phyloP scores from a whole-genome alignment of 2,797 vertebrate species.

The Prunella strophiata region DNA sequence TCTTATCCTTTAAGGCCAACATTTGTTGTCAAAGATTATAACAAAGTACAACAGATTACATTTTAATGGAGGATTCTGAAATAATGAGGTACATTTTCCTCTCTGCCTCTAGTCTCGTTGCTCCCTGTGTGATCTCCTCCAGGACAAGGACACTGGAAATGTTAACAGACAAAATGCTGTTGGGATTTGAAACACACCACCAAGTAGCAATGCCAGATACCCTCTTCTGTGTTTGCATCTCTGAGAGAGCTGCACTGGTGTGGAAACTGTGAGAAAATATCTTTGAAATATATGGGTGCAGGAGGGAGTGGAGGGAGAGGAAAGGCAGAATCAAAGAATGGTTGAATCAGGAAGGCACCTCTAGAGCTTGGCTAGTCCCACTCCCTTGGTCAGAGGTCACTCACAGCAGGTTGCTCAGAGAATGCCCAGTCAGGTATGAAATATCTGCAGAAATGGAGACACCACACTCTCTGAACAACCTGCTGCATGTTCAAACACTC shows the following conservation, averaged over 20 bases:
- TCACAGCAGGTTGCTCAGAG: background rate
- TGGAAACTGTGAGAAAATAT: background rate
- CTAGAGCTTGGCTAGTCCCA: background rate
- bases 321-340: background rate
- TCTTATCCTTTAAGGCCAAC: background rate
- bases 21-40: background rate
- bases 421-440: background rate
- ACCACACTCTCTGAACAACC: background rate
- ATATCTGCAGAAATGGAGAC: background rate
- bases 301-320: background rate
- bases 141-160: background rate
- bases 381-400: background rate
- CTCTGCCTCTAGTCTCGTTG: background rate
- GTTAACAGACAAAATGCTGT: background rate
- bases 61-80: slow-evolving; percentile 2
- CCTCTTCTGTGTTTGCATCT: background rate
- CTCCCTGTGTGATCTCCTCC: background rate
- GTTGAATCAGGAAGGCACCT: background rate
- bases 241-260: background rate
- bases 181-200: background rate
- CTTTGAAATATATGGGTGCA: background rate
- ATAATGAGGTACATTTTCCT: background rate
- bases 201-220: background rate
- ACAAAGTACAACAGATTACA: background rate
- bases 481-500: background rate